Percentiles rank a stretch among this genome's conserved stretches.
phyloP scores from a whole-genome alignment of 2,888 invertebrate genomes.

The Resseliella maxima region DNA sequence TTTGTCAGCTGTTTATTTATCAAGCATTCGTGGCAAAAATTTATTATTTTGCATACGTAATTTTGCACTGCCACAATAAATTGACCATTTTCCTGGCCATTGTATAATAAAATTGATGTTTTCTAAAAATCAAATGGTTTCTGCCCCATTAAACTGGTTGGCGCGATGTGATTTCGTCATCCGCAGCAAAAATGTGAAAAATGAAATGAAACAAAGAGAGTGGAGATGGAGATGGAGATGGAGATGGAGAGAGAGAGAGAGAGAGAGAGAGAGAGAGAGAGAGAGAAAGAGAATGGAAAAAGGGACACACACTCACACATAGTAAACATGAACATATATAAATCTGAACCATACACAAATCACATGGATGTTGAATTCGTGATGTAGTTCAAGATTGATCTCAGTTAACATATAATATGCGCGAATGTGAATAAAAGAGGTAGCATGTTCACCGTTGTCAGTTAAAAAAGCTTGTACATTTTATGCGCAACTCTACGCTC shows the following conservation, averaged over 20 bases:
- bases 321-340: not conserved
- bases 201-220: not conserved
- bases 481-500: conserved; percentile 23
- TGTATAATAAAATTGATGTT: conserved; percentile 24
- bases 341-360: not conserved
- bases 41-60: conserved; percentile 1
- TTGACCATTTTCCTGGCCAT: not conserved
- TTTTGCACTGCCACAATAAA: not conserved
- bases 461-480: not conserved
- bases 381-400: not conserved
- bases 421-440: not conserved
- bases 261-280: not conserved
- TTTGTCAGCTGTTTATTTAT: no score
- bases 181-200: not conserved
- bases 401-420: not conserved
- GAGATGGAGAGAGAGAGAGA: not conserved
- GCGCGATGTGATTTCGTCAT: conserved; percentile 30
- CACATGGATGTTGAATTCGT: conserved; percentile 24
- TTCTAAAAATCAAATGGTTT: conserved; percentile 33
- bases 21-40: not conserved
- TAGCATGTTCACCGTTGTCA: not conserved
- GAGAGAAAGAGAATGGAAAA: not conserved
- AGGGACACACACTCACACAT: not conserved
- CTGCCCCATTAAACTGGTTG: conserved; percentile 46
- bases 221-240: not conserved